Conservation (phyloP, 2,888 invertebrate species). For the Synergus umbraculus region DNA sequence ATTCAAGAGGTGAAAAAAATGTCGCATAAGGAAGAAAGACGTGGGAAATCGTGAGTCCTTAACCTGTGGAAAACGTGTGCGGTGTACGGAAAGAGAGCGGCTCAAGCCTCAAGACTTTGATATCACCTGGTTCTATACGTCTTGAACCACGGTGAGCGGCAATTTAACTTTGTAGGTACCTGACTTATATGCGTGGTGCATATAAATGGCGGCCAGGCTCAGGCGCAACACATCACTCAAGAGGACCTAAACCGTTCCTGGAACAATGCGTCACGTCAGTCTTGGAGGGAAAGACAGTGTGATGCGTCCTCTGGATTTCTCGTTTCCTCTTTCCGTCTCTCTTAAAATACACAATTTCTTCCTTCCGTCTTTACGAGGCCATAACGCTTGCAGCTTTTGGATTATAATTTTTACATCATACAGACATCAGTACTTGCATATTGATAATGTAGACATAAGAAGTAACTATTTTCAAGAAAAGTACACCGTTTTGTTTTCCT, state of each 20-base stretch:
- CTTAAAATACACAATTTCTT: background rate
- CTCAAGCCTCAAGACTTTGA: slow-evolving; percentile 46
- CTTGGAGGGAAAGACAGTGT: background rate
- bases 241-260: slow-evolving; percentile 28
- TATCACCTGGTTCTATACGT: slow-evolving; percentile 61
- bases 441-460: background rate
- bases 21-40: slow-evolving; percentile 15
- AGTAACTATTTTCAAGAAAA: background rate
- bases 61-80: slow-evolving; percentile 58
- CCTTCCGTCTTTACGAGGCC: background rate
- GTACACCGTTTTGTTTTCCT: background rate
- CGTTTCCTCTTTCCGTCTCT: background rate
- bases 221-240: slow-evolving; percentile 54
- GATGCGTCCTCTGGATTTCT: background rate
- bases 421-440: background rate
- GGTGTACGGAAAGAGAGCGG: slow-evolving; percentile 54
- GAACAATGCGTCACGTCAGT: slow-evolving; percentile 15
- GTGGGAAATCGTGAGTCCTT: slow-evolving; percentile 47
- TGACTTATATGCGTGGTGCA: slow-evolving; percentile 60
- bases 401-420: background rate
- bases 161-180: slow-evolving; percentile 64
- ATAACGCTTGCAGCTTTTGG: background rate
- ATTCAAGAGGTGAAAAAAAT: slow-evolving; percentile 31
- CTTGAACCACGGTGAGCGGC: slow-evolving; percentile 58
- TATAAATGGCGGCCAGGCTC: slow-evolving; percentile 58